Evolutionary conservation across 2,797 vertebrate genomes (phyloP), one percentile per base, ranked within the genome.

Genomic region (Pampus argenteus): DNA sequence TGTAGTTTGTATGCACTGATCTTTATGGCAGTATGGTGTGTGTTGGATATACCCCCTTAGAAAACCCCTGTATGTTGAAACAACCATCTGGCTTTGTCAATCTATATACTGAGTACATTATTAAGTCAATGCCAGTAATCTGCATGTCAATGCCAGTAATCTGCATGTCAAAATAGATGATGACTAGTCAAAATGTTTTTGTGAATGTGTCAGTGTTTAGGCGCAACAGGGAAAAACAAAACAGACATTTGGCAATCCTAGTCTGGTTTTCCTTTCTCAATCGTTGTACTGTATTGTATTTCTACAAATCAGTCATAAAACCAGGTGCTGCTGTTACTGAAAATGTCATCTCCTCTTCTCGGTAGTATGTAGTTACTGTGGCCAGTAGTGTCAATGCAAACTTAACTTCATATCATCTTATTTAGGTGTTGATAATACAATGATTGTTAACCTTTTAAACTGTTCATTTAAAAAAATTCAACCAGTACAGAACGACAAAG

Each of bases 11-110:
- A n/a, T n/a, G n/a, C n/a, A n/a, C n/a, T n/a, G n/a, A n/a, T n/a
- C n/a, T n/a, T n/a, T n/a, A n/a, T n/a, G n/a, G n/a, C 1, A 0
- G 23, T 62, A 22, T 54, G 13, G 1, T 52, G 13, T 1, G 22
- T 2, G 29, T 18, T 25, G 10, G 15, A 20, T 1, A 31, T n/a
- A n/a, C n/a, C n/a, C 38, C 5, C 15, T 18, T 11, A 2, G 38
- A 66, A 85, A 88, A 66, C 44, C 55, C 78, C 76, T 57, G 50
- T 29, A 57, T 83, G 64, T 80, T 75, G 81, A 29, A 86, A 85
- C 23, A 38, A 5, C 26, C 17, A 6, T 4, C 2, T 7, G 2
- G 17, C 2, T 38, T 15, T 44, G 74, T 91, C 80, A 80, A 79
- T 68, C 76, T 49, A 42, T 72, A 69, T 2, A 13, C 25, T 73